Conservation (phyloP, 1,140 invertebrate genomes). For the Polypedilum vanderplanki region DNA sequence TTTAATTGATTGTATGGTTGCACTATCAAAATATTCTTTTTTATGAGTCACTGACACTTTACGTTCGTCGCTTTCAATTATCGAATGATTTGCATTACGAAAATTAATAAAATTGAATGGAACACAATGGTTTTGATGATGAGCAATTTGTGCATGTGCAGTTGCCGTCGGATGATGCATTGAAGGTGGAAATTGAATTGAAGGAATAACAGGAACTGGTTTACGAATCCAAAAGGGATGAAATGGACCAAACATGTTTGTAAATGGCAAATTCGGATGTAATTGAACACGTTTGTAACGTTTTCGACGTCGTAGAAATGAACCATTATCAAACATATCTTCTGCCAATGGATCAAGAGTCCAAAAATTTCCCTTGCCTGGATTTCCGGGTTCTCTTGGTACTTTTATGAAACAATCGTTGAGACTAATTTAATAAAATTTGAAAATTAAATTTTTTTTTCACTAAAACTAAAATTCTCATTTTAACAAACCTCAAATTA, state of each 20-base stretch:
- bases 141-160: neutral
- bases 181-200: slow-evolving; percentile 41
- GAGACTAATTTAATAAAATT: slow-evolving; percentile 44
- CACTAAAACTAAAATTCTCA: neutral
- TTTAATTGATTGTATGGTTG: slow-evolving; percentile 21
- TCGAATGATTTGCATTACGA: neutral
- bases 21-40: slow-evolving; percentile 15
- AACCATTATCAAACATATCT: slow-evolving; percentile 99
- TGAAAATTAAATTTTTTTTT: neutral
- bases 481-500: slow-evolving; percentile 63
- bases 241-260: slow-evolving; percentile 42
- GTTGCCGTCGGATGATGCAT: neutral
- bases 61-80: neutral
- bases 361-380: slow-evolving; percentile 99
- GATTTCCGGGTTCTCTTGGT: slow-evolving; percentile 94
- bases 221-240: slow-evolving; percentile 48
- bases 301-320: slow-evolving; percentile 89
- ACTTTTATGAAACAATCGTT: slow-evolving; percentile 99
- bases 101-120: slow-evolving; percentile 21
- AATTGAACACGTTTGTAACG: slow-evolving; percentile 80
- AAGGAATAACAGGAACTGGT: slow-evolving; percentile 47
- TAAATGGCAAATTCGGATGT: slow-evolving; percentile 44
- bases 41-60: neutral
- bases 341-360: slow-evolving; percentile 93
- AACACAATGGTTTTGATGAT: neutral